phyloP scores from a whole-genome alignment of 92 coral and sea anemone species.

The Parazoanthus darwini region DNA sequence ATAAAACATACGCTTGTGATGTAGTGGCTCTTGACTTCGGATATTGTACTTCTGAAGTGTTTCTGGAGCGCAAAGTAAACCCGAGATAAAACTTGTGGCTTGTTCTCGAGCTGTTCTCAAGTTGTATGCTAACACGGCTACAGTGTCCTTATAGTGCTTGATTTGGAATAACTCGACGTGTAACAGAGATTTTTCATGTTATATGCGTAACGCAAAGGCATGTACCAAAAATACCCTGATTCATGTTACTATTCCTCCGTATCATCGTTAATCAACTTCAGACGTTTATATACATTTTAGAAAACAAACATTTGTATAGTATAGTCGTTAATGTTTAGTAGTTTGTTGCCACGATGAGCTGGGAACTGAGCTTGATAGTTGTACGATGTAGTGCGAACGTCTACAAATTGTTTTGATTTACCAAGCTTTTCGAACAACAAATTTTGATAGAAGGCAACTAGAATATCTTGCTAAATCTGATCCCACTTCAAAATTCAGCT shows the following conservation, averaged over 20 bases:
- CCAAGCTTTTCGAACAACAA: neutral
- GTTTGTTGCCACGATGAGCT: neutral
- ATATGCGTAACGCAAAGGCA: neutral
- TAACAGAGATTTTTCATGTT: neutral
- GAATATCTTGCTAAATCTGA: neutral
- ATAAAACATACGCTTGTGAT: neutral
- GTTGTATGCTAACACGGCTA: too few relatives aligned
- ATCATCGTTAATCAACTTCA: neutral
- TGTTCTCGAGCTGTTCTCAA: neutral
- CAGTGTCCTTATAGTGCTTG: too few relatives aligned
- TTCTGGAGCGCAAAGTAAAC: neutral
- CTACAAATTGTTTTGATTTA: neutral
- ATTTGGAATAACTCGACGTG: neutral
- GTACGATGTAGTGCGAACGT: neutral
- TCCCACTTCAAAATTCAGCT: neutral
- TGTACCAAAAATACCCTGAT: neutral
- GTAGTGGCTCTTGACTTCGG: neutral
- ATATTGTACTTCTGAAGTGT: neutral
- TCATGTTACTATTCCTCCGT: neutral
- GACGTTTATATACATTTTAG: neutral
- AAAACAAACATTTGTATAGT: neutral
- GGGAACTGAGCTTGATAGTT: neutral
- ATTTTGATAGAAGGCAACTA: neutral
- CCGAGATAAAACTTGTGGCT: neutral
- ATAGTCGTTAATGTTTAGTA: neutral